Conservation (phyloP, 2,888 invertebrate species). For the Nephrotoma appendiculata region DNA sequence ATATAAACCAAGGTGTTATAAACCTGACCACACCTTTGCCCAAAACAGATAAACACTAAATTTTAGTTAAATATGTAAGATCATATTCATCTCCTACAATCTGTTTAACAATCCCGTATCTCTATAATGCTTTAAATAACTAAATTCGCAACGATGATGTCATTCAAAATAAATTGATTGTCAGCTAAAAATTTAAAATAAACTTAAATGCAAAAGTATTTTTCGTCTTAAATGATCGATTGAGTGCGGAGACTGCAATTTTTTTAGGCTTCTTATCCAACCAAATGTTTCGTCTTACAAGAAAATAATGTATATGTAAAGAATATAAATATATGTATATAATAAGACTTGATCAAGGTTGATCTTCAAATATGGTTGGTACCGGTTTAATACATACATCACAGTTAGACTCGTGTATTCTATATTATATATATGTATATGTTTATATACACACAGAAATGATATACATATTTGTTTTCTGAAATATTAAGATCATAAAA, state of each 20-base stretch:
- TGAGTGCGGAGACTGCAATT: neutral
- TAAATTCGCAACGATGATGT: neutral
- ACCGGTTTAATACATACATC: slow-evolving; percentile 2
- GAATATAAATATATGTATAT: neutral
- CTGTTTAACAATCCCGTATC: neutral
- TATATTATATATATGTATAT: neutral
- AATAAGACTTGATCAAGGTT: slow-evolving; percentile 1
- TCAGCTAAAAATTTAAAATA: neutral
- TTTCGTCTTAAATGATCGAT: neutral
- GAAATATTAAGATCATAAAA: neutral
- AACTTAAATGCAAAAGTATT: neutral
- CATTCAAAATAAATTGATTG: neutral
- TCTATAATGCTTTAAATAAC: neutral
- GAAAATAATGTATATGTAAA: neutral
- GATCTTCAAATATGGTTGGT: slow-evolving; percentile 5
- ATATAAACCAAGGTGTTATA: neutral
- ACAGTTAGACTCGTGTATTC: neutral
- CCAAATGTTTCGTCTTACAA: neutral
- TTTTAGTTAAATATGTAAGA: neutral
- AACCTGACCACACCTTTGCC: neutral
- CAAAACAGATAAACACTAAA: neutral
- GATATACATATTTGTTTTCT: neutral
- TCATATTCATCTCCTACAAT: neutral
- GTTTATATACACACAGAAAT: neutral
- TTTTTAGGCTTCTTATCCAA: neutral